Evolutionary conservation across 2,797 vertebrate species (phyloP).

Genomic region (Syndactyla subalaris): DNA sequence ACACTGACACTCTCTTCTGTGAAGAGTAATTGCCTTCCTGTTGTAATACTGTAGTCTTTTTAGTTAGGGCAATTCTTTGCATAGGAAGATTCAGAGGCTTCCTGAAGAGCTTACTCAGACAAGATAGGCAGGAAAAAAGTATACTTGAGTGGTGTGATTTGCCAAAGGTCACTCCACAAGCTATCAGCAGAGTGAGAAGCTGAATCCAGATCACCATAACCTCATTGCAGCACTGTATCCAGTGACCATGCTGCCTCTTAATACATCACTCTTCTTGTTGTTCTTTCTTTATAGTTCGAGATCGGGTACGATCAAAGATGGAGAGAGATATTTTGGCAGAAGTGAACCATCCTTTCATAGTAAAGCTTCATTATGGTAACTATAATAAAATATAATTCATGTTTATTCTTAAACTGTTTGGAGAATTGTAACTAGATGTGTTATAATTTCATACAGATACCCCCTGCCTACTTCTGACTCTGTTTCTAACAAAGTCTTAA

Average conservation of each 20-base stretch:
- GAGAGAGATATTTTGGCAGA: conserved; percentile 96
- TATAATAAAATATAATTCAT: not conserved
- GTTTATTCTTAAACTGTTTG: not conserved
- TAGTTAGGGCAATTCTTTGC: not conserved
- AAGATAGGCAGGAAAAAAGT: not conserved
- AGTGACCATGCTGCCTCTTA: not conserved
- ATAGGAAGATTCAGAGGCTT: not conserved
- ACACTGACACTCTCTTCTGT: not conserved
- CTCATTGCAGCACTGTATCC: not conserved
- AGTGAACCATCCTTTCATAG: conserved; percentile 96
- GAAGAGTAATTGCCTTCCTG: not conserved
- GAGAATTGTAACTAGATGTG: not conserved
- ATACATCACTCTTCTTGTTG: not conserved
- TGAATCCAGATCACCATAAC: not conserved
- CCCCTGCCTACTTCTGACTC: not conserved
- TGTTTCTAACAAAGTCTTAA: not conserved
- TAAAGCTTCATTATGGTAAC: conserved; percentile 95
- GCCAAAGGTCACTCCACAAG: not conserved
- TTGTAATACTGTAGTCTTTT: not conserved
- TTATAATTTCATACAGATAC: not conserved
- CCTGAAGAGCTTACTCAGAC: not conserved
- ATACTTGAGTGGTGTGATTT: not conserved
- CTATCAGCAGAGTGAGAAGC: not conserved
- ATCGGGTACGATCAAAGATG: conserved; percentile 95
- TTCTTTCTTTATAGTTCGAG: conserved; percentile 82